Evolutionary conservation across 1,140 invertebrate species (phyloP), one percentile per base, ranked within the genome.

Genomic region (Zaprionus davidi): DNA sequence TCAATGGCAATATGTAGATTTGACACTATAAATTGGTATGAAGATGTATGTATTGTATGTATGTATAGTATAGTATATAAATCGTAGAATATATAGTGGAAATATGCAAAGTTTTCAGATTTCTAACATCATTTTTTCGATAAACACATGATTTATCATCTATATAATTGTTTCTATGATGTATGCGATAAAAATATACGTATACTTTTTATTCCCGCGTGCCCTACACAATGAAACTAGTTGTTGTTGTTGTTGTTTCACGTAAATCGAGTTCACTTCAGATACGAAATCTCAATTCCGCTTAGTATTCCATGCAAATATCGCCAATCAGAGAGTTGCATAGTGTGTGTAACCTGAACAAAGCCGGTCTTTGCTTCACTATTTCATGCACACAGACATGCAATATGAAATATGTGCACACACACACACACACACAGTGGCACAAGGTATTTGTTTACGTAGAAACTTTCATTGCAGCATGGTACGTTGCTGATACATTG

Each of bases 271-370:
- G 53, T 59, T 66, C 55, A 59, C 28, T 53, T 38, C 28, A 58
- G 70, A 66, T 72, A 58, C 12, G 53, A 71, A 71, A 71, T 72
- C 62, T 41, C 20, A 24, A 51, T 51, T 51, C 46, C 55, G 62
- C 63, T 72, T 72, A 66, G 65, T 72, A 72, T 72, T 72, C 63
- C 70, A 72, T 72, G 55, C 62, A 72, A 72, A 72, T 67, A 44
- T 53, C 56, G 46, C 15, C 70, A 72, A 72, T 72, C 70, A 44
- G 24, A 17, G 28, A 20, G 11, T 26, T 15, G 5, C 13, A 53
- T 12, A 12, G 28, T 12, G 22, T 41, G 26, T 44, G 12, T 57
- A 67, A 44, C 12, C 20, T 49, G 28, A 59, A 72, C 62, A 72
- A 59, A 72, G 70, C 70, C 70, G 63, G 70, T 72, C 70, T 66